Percentiles rank a stretch among this genome's conserved stretches.
phyloP scores from a whole-genome alignment of 2,888 invertebrate species.

The Diloba caeruleocephala region DNA sequence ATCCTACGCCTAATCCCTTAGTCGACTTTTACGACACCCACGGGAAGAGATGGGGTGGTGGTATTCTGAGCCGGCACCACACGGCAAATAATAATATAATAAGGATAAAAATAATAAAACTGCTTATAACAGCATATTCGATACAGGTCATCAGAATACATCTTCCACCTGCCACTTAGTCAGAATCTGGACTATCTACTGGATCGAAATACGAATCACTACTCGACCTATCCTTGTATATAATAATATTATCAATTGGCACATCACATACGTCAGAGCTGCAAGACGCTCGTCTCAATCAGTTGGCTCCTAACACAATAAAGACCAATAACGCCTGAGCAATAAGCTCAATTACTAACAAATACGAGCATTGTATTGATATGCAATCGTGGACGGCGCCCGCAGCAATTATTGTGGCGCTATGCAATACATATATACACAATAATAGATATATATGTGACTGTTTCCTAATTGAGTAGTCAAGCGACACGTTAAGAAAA shows the following conservation, averaged over 20 bases:
- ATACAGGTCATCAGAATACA: neutral
- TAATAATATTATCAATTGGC: slow-evolving; percentile 42
- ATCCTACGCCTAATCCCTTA: too few relatives aligned
- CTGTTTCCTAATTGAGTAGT: slow-evolving; percentile 38
- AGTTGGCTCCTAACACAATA: slow-evolving; percentile 72
- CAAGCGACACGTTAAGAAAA: neutral
- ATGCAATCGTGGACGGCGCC: slow-evolving; percentile 82
- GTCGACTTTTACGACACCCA: too few relatives aligned
- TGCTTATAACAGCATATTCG: too few relatives aligned
- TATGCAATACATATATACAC: slow-evolving; percentile 50
- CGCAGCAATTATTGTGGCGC: slow-evolving; percentile 72
- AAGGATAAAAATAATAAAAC: too few relatives aligned
- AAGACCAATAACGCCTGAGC: slow-evolving; percentile 72
- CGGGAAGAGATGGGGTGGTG: too few relatives aligned
- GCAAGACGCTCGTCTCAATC: slow-evolving; percentile 68
- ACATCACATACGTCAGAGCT: slow-evolving; percentile 56
- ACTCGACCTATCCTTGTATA: slow-evolving; percentile 1
- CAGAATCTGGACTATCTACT: neutral
- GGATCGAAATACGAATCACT: neutral
- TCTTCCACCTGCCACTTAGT: neutral
- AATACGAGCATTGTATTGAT: slow-evolving; percentile 77
- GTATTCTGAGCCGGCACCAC: too few relatives aligned
- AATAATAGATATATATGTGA: slow-evolving; percentile 33
- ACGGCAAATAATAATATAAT: too few relatives aligned
- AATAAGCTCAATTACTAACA: slow-evolving; percentile 81